Conservation (phyloP, 2,113 vertebrate species). For the Physeter macrocephalus region DNA sequence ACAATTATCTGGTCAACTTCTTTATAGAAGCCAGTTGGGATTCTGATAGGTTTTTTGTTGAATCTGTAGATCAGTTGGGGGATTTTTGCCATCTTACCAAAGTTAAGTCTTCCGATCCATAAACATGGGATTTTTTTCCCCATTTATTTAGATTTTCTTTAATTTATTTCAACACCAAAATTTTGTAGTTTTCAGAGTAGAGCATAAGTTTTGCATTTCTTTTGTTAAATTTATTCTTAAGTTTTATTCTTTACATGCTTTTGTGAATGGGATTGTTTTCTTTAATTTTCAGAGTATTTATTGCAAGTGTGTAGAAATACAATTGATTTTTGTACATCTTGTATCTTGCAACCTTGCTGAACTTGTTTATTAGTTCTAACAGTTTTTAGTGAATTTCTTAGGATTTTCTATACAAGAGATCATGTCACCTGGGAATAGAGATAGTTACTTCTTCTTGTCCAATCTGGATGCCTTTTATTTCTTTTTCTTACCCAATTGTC, state of each 20-base stretch:
- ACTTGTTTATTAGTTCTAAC: not conserved
- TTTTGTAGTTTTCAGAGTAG: not conserved
- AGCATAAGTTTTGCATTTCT: not conserved
- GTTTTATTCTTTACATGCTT: slow-evolving; percentile 1
- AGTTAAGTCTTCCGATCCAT: not conserved
- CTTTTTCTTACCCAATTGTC: not conserved
- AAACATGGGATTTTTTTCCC: not conserved
- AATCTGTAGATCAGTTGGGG: not conserved
- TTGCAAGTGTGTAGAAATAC: not conserved
- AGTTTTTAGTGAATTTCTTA: not conserved
- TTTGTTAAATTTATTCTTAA: not conserved
- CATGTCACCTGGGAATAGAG: not conserved
- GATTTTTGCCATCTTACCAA: not conserved
- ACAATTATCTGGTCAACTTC: not conserved
- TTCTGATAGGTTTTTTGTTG: not conserved
- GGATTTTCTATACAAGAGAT: not conserved
- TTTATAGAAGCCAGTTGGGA: not conserved
- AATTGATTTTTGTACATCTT: not conserved
- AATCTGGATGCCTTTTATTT: not conserved
- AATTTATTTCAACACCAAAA: not conserved
- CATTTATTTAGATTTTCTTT: not conserved
- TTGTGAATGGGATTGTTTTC: not conserved
- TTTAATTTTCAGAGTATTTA: slow-evolving; percentile 11
- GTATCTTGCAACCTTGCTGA: not conserved
- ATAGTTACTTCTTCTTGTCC: not conserved